Base-by-base conservation (phyloP, 1,140 invertebrate genomes). In the Colletes gigas region DNA sequence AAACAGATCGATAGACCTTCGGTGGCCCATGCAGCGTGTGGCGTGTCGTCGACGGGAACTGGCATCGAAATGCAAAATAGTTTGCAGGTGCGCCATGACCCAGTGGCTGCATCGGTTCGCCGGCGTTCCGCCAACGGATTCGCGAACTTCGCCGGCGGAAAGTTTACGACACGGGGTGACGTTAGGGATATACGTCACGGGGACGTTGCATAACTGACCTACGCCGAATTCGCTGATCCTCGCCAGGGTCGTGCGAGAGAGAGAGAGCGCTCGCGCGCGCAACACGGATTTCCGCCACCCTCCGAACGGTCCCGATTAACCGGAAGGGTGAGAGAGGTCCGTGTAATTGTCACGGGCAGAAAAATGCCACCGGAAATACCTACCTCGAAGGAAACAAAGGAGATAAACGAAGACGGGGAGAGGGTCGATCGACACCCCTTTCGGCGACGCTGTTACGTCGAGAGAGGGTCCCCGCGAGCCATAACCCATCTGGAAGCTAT, bases 141-240 rank as follows among this genome's bases (percentile, higher is more conserved):
- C 9, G 9, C 9, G 44, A 8, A 47, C 44, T 9, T 39, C 5
- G 5, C 41, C 41, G 15, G 4, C 30, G 4, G 19, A 60, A 30
- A 57, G 55, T 57, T 47, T 57, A 12, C 47, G 15, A 59, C 14
- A 52, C 6, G 19, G n/a, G 69, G 44, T 57, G 63, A 65, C 19
- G 21, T 47, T 69, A 57, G 50, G 50, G 68, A 62, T 68, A 70
- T 15, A n/a, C 78, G 50, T 39, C 65, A 41, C 59, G 15, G 57
- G 17, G 41, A 19, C 19, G 72, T 81, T 74, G 74, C 71, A 50
- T 89, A 89, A 91, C 90, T 83, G 84, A 84, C 82, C 72, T 84
- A 73, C 72, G 73, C 63, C 41, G 76, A 81, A 78, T 78, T 68
- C 62, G 59, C 39, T 57, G 82, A 21, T 72, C 70, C 82, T 83